phyloP scores from a whole-genome alignment of 1,140 invertebrate species.

The Drosophila santomea region DNA sequence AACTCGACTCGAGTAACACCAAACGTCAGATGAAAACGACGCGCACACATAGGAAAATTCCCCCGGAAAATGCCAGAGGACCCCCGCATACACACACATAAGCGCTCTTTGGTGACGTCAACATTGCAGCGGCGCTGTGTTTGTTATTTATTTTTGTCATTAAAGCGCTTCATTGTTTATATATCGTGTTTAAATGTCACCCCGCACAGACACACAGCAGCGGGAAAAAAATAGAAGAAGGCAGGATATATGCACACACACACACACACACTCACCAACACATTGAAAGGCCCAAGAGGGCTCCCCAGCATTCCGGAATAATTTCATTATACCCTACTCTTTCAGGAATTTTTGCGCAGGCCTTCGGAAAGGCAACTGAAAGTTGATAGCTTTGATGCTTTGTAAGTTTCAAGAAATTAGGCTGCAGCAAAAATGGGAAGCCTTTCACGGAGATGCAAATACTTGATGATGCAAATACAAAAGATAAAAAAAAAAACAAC shows the following conservation, averaged over 20 bases:
- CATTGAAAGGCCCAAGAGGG: not conserved
- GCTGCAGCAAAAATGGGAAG: slow-evolving; percentile 3
- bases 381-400: slow-evolving; percentile 31
- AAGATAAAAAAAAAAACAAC: not conserved
- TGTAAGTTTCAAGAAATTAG: slow-evolving; percentile 23
- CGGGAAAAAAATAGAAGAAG: not conserved
- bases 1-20: slow-evolving; percentile 37
- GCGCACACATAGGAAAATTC: slow-evolving; percentile 18
- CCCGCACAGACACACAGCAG: not conserved
- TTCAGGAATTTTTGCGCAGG: slow-evolving; percentile 4
- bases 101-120: slow-evolving; percentile 51
- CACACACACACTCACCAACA: not conserved
- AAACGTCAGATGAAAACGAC: slow-evolving; percentile 32
- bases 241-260: slow-evolving; percentile 10
- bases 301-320: slow-evolving; percentile 15
- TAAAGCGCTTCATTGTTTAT: slow-evolving; percentile 71
- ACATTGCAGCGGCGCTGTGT: slow-evolving; percentile 50
- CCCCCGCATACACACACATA: slow-evolving; percentile 3
- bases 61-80: slow-evolving; percentile 19
- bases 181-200: slow-evolving; percentile 69
- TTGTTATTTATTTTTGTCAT: slow-evolving; percentile 66
- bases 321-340: slow-evolving; percentile 31
- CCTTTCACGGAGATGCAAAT: not conserved
- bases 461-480: not conserved
- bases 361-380: slow-evolving; percentile 13